Evolutionary conservation across 2,888 invertebrate genomes (phyloP), one percentile per base, ranked within the genome.

Genomic region (Trichopria drosophilae): DNA sequence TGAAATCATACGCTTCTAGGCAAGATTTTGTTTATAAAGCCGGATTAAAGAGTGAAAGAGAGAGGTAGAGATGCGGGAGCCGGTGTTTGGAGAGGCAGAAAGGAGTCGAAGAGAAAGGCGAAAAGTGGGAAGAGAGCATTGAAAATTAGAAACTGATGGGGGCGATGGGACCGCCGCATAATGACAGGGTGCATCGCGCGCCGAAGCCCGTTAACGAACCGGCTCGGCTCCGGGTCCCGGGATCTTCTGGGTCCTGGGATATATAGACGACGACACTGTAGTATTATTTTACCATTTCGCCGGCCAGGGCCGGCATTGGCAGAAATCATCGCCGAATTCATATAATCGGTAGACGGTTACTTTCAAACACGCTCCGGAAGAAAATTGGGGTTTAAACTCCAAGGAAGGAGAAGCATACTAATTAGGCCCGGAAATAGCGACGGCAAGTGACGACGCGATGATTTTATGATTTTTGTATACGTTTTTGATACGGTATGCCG

Each of bases 101-200:
- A 53, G 6, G 34, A n/a, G 4, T 34, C 15, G 16, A 3, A 13
- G 19, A n/a, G 3, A 26, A 3, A 9, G 40, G 12, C 20, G 10
- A 52, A 50, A 40, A 53, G 29, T 39, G 42, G 36, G 22, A 40
- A 45, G 46, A 42, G 62, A 51, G 61, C 57, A 57, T 56, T 59
- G 67, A 61, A 67, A 68, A 68, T 69, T 68, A 62, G 59, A 55
- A 54, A 61, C 55, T 65, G 66, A 68, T 64, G 64, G 65, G 68
- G 68, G 63, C 66, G 68, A 71, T 69, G 71, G 66, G 67, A 66
- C 67, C 68, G 69, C 69, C 68, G 65, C 68, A 68, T 71, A 71
- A 71, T 71, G 68, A 71, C 68, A 71, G 71, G 70, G 71, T 71
- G 68, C 63, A 59, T 61, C 65, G 64, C n/a, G n/a, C 67, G 66